phyloP scores from a whole-genome alignment of 2,888 invertebrate genomes.

The Eucera pruinosa region DNA sequence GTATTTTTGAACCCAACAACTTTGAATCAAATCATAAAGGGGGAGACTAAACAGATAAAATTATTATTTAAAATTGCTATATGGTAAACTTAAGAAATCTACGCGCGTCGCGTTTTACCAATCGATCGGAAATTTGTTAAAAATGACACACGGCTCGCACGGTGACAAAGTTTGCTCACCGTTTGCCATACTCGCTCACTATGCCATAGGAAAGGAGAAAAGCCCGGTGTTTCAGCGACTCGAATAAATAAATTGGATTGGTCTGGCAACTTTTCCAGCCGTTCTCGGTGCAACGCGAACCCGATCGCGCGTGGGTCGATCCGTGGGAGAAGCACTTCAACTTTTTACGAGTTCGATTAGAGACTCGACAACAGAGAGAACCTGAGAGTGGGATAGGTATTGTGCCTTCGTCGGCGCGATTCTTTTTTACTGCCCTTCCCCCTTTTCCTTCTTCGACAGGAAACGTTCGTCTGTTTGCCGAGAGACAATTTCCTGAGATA shows the following conservation, averaged over 20 bases:
- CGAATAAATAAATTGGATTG: conserved; percentile 69
- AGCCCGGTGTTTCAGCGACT: conserved; percentile 35
- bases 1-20: no score
- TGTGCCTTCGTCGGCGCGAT: conserved; percentile 20
- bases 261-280: conserved; percentile 49
- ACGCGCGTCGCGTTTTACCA: conserved; percentile 33
- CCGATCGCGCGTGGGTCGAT: conserved; percentile 40
- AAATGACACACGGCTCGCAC: no score
- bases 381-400: conserved; percentile 7
- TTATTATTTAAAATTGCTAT: no score
- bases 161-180: no score
- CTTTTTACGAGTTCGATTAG: conserved; percentile 63
- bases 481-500: conserved; percentile 43
- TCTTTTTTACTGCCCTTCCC: conserved; percentile 14
- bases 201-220: not conserved
- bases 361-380: conserved; percentile 15
- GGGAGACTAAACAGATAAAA: no score
- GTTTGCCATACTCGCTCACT: no score
- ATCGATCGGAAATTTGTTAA: no score
- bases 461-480: conserved; percentile 20
- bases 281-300: conserved; percentile 38
- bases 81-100: no score
- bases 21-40: no score
- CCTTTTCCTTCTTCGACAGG: not conserved
- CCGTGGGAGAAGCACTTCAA: conserved; percentile 45